These are phyloP conservation scores for Manduca sexta DNA, from an alignment of 1,140 invertebrate species.

Conservation along the genomic window DNA sequence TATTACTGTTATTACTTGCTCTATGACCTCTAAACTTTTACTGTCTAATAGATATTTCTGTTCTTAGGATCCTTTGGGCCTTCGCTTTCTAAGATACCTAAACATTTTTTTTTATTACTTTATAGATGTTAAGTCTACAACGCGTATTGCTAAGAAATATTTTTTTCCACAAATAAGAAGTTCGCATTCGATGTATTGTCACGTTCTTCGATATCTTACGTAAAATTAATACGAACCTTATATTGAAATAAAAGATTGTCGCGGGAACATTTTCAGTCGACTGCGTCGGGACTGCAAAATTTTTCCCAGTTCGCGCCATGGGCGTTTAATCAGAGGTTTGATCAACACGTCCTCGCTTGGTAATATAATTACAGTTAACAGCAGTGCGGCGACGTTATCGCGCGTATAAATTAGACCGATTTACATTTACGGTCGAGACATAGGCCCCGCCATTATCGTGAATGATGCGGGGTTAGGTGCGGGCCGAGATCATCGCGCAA, in stretches of 20 bases:
- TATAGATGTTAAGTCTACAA: too few relatives aligned
- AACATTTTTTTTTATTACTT: too few relatives aligned
- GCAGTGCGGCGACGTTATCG: constrained; percentile 68
- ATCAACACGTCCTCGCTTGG: constrained; percentile 69
- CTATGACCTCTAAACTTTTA: background rate
- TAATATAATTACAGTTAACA: constrained; percentile 73
- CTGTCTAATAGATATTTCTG: background rate
- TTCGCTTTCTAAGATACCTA: too few relatives aligned
- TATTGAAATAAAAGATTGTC: constrained; percentile 10
- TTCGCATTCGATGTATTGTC: background rate
- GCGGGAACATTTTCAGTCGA: constrained; percentile 6
- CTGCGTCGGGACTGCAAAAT: constrained; percentile 18
- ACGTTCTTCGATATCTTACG: background rate
- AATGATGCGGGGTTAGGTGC: constrained; percentile 63
- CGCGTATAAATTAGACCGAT: constrained; percentile 70
- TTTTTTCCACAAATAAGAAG: too few relatives aligned
- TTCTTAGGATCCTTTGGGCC: too few relatives aligned
- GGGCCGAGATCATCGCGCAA: constrained; percentile 41
- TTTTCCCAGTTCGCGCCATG: constrained; percentile 48
- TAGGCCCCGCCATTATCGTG: constrained; percentile 60
- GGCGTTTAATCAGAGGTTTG: constrained; percentile 65
- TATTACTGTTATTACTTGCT: constrained; percentile 2
- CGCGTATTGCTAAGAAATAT: too few relatives aligned
- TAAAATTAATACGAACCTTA: background rate
- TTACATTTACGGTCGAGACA: constrained; percentile 66